Conservation (phyloP, 2,888 invertebrate species). For the Nemoura dubitans region DNA sequence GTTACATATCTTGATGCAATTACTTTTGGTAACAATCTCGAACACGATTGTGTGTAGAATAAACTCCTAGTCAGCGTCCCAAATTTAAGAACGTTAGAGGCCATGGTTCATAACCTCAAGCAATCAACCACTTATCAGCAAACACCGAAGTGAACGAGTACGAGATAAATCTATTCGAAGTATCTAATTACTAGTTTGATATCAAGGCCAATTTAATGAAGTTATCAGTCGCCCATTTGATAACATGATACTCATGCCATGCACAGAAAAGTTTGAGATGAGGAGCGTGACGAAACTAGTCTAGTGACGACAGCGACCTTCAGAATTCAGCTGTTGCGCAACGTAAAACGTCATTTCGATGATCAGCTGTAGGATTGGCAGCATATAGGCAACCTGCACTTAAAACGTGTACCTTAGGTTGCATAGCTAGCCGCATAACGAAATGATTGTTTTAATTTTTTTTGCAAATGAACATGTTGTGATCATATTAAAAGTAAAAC, state of each 20-base stretch:
- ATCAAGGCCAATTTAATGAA: conserved; percentile 16
- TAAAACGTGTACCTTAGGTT: not conserved
- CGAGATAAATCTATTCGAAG: not conserved
- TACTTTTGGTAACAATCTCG: not conserved
- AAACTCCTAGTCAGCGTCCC: not conserved
- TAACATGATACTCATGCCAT: not conserved
- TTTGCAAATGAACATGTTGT: too few relatives aligned
- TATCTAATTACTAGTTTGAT: not conserved
- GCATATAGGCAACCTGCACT: not conserved
- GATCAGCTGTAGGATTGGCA: not conserved
- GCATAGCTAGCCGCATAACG: not conserved
- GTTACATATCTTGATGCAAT: not conserved
- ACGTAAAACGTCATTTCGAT: not conserved
- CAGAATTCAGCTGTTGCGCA: not conserved
- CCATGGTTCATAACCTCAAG: conserved; percentile 1
- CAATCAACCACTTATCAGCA: not conserved
- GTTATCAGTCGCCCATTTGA: not conserved
- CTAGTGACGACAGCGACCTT: too few relatives aligned
- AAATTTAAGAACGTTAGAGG: conserved; percentile 30
- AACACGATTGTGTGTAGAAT: not conserved
- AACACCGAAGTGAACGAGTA: not conserved
- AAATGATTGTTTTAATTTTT: too few relatives aligned
- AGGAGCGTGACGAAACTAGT: too few relatives aligned
- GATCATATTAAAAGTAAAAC: too few relatives aligned
- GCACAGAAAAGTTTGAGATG: not conserved